Conservation (phyloP, 2,888 invertebrate genomes). For the Acleris holmiana region DNA sequence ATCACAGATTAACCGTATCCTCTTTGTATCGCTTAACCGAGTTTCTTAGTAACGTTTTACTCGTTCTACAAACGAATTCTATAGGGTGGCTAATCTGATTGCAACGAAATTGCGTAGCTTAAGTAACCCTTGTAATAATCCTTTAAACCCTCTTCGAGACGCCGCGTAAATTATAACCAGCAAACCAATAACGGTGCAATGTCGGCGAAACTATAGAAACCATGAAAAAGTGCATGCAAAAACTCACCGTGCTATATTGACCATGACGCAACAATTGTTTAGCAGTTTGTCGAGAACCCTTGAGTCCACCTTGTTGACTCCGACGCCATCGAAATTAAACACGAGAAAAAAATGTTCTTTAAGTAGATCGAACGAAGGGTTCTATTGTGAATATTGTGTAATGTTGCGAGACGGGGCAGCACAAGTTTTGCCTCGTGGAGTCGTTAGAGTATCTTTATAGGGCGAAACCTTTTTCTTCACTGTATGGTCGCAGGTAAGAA, state of each 20-base stretch:
- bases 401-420: constrained; percentile 75
- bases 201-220: constrained; percentile 44
- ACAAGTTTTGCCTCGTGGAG: constrained; percentile 57
- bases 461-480: constrained; percentile 47
- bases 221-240: constrained; percentile 64
- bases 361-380: constrained; percentile 73
- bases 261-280: constrained; percentile 83
- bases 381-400: constrained; percentile 82
- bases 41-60: constrained; percentile 6
- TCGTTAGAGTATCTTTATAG: constrained; percentile 41
- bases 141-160: constrained; percentile 57
- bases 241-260: constrained; percentile 74
- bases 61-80: background rate
- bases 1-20: too few species aligned
- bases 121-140: constrained; percentile 42
- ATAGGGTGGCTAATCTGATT: constrained; percentile 39
- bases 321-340: constrained; percentile 70
- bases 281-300: constrained; percentile 76
- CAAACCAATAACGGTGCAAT: constrained; percentile 66
- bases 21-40: too few species aligned
- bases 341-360: constrained; percentile 71
- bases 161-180: constrained; percentile 60
- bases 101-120: constrained; percentile 38
- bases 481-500: constrained; percentile 72
- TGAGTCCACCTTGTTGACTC: constrained; percentile 81